A percentile compares a stretch with the other conserved stretches of the same genome.
phyloP scores from a whole-genome alignment of 2,888 invertebrate species.

The Brachyptera risi region DNA sequence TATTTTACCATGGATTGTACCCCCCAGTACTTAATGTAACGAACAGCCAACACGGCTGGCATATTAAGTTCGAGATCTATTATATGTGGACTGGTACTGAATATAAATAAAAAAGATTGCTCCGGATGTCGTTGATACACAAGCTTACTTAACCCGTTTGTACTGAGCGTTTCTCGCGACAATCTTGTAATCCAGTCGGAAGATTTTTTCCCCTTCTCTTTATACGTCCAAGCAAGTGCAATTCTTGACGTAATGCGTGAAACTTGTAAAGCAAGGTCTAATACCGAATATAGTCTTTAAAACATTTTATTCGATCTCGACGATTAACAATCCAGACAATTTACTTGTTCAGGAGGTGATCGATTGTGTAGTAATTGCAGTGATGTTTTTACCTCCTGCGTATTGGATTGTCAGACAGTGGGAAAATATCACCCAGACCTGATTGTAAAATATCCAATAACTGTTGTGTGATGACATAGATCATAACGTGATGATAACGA shows the following conservation, averaged over 20 bases:
- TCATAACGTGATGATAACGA: too few species aligned
- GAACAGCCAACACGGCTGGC: constrained; percentile 21
- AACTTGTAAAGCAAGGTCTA: constrained; percentile 3
- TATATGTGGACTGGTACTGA: constrained; percentile 18
- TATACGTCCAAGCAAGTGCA: constrained; percentile 3
- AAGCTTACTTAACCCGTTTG: constrained; percentile 17
- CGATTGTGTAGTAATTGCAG: background rate
- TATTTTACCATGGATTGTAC: constrained; percentile 9
- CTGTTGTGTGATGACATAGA: background rate
- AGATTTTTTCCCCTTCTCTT: background rate
- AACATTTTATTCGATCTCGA: background rate
- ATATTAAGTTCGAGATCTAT: constrained; percentile 22
- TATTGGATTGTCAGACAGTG: background rate
- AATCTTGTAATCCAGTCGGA: constrained; percentile 1
- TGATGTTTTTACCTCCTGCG: background rate
- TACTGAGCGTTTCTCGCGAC: constrained; percentile 11
- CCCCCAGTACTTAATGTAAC: constrained; percentile 16
- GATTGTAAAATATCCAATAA: background rate
- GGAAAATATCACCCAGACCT: constrained; percentile 10
- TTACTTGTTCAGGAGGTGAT: background rate
- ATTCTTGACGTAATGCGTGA: background rate
- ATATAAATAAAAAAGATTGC: constrained; percentile 21
- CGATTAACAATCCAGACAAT: constrained; percentile 17
- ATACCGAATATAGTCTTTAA: constrained; percentile 16
- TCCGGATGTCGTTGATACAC: constrained; percentile 20